Evolutionary conservation across 2,888 invertebrate genomes (phyloP).

Genomic region (Ophion ellenae): DNA sequence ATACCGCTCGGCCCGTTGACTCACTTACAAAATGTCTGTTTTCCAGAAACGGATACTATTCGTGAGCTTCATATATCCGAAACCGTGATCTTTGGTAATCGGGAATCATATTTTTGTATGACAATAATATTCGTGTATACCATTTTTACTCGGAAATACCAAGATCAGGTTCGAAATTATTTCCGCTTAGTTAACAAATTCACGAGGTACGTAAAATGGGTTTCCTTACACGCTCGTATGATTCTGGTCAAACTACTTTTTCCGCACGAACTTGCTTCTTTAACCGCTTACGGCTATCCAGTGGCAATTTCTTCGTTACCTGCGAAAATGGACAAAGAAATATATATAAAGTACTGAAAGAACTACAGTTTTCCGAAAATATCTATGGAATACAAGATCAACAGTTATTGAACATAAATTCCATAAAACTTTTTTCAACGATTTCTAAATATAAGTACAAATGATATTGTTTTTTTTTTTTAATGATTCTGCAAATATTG

Average conservation of each 20-base stretch:
- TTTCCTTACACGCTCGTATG: background rate
- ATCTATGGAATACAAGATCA: background rate
- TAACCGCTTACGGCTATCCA: slow-evolving; percentile 30
- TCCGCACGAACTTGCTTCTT: slow-evolving; percentile 23
- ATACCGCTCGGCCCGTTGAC: slow-evolving; percentile 10
- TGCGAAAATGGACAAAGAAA: background rate
- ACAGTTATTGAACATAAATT: too few relatives aligned
- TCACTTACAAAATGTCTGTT: slow-evolving; percentile 11
- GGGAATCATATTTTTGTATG: background rate
- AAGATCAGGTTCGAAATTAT: background rate
- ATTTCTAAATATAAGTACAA: too few relatives aligned
- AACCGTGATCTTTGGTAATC: background rate
- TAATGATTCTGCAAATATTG: too few relatives aligned
- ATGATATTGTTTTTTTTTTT: too few relatives aligned
- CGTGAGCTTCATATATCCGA: background rate
- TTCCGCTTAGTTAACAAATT: background rate
- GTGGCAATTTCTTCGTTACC: background rate
- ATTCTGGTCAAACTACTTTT: slow-evolving; percentile 13
- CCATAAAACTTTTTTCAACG: too few relatives aligned
- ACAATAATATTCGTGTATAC: background rate
- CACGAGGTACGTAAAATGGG: background rate
- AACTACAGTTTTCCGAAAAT: background rate
- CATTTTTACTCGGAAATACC: background rate
- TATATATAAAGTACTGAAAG: background rate
- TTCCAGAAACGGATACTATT: background rate